Evolutionary conservation across 2,888 invertebrate species (phyloP).

Genomic region (Chloromyia formosa): DNA sequence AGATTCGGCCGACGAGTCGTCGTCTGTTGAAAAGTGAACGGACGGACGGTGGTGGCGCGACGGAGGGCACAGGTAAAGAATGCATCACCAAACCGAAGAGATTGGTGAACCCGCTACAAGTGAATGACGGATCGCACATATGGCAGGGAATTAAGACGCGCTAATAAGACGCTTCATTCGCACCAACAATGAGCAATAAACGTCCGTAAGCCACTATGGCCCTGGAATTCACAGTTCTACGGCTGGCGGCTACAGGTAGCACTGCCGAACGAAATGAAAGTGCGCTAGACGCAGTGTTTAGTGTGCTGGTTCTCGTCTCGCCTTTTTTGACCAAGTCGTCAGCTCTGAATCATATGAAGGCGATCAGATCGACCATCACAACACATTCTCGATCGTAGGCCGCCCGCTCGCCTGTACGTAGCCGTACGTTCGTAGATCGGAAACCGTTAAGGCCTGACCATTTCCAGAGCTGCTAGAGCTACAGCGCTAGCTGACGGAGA

Average conservation of each 20-base stretch:
- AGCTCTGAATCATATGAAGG: slow-evolving; percentile 9
- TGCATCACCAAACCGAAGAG: neutral
- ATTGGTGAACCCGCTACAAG: neutral
- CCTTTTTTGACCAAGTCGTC: slow-evolving; percentile 9
- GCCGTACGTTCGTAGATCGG: neutral
- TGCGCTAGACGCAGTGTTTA: neutral
- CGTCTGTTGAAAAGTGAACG: neutral
- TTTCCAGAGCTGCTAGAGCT: slow-evolving; percentile 5
- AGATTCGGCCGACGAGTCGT: neutral
- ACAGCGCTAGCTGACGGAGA: neutral
- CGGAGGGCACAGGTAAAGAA: neutral
- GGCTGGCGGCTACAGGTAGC: neutral
- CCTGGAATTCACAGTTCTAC: neutral
- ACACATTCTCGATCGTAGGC: no score
- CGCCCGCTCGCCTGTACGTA: neutral
- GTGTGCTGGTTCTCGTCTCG: neutral
- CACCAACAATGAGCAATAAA: slow-evolving; percentile 21
- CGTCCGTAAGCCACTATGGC: slow-evolving; percentile 16
- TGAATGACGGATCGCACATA: neutral
- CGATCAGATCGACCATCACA: slow-evolving; percentile 16
- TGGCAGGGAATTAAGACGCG: neutral
- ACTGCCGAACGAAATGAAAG: slow-evolving; percentile 10
- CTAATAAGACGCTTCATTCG: neutral
- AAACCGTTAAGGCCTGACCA: slow-evolving; percentile 27
- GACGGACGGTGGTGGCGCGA: neutral